Evolutionary conservation across 2,113 vertebrate species (phyloP), one percentile per base, ranked within the genome.

Genomic region (Cheirogaleus medius): DNA sequence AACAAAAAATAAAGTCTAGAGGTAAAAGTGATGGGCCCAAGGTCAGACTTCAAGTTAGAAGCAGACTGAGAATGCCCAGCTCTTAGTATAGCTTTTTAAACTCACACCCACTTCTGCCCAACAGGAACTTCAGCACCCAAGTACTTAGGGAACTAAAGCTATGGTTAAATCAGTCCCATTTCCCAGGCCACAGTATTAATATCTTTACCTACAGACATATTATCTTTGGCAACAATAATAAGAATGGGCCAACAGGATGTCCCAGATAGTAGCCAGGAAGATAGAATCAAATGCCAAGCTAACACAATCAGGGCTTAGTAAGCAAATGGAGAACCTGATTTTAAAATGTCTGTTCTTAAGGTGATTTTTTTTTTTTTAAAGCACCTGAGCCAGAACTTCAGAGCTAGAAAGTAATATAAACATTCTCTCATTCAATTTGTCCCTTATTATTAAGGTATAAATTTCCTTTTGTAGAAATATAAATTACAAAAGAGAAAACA

Each of bases 211-310:
- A 91, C 5, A 83, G 52, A 74, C n/a, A 58, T 47, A 82, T 23
- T 66, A 71, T 52, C 68, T 93, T 84, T 58, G 60, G 78, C 11
- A 60, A 25, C 64, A 77, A 9, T 25, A 94, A 68, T 5, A 73
- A 97, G 60, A 92, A 76, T 15, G 20, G 25, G 34, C n/a, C 34
- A 94, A 76, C 1, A 77, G 25, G 17, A 94, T 44, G 34, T 66
- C 47, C 83, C 34, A n/a, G 83, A 71, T 93, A 97, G 52, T 18
- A 81, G 58, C 15, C 39, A 91, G 71, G 60, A 58, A 81, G 82
- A 23, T 5, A 85, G 32, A 96, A 78, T 7, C 64, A 95, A 86
- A 39, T n/a, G 84, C 23, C 58, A 88, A 69, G 17, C 3, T 25
- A 76, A 92, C 37, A 82, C 5, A 78, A 23, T 90, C 54, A 80